Evolutionary conservation across 2,888 invertebrate species (phyloP).

Genomic region (Heliconius ismenius): DNA sequence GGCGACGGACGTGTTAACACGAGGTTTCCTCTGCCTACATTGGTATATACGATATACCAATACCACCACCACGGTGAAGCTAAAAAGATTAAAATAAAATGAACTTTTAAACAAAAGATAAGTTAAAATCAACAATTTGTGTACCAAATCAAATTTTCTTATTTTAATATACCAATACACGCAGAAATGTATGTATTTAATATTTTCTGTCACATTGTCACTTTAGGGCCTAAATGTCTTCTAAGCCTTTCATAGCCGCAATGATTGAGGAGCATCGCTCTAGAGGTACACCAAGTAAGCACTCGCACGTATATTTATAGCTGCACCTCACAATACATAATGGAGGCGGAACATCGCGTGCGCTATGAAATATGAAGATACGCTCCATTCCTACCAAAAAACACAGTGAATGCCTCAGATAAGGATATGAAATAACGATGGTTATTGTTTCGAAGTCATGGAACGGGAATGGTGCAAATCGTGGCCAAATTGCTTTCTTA

Average conservation of each 20-base stretch:
- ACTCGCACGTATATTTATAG: conserved; percentile 24
- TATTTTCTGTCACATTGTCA: too few species aligned
- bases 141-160: too few species aligned
- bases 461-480: conserved; percentile 13
- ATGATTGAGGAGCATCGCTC: neutral
- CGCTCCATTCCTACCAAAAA: conserved; percentile 36
- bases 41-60: too few species aligned
- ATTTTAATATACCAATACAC: too few species aligned
- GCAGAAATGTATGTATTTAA: too few species aligned
- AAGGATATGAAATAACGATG: conserved; percentile 30
- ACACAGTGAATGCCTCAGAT: conserved; percentile 36
- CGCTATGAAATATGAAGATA: conserved; percentile 37
- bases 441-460: conserved; percentile 28
- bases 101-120: too few species aligned
- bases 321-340: conserved; percentile 32
- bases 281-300: neutral
- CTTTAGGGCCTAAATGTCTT: too few species aligned
- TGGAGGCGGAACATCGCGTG: conserved; percentile 38
- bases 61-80: too few species aligned
- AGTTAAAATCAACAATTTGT: too few species aligned
- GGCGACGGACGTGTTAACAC: too few species aligned
- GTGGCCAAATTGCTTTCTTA: conserved; percentile 12
- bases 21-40: too few species aligned
- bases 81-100: too few species aligned
- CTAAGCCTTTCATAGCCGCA: neutral